Conservation (phyloP, 2,888 invertebrate species). For the Empis stercorea region DNA sequence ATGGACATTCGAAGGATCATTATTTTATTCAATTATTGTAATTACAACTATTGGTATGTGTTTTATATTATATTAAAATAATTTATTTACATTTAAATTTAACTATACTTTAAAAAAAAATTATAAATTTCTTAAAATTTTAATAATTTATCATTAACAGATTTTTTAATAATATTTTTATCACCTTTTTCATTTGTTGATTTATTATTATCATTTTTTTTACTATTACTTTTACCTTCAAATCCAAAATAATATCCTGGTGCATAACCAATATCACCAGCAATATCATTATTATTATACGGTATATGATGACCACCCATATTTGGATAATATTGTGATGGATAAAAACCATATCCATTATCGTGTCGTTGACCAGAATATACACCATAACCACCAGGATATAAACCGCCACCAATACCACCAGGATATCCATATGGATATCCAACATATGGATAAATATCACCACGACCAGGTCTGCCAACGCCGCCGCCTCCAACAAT, state of each 20-base stretch:
- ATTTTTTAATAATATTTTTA: constrained; percentile 7
- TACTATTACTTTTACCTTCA: background rate
- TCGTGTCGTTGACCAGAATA: constrained; percentile 6
- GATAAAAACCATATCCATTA: constrained; percentile 6
- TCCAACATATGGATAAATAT: constrained; percentile 8
- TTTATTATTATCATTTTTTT: background rate
- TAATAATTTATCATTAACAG: constrained; percentile 1
- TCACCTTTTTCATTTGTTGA: background rate
- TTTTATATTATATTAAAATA: background rate
- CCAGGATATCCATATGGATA: constrained; percentile 5
- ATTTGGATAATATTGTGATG: constrained; percentile 11
- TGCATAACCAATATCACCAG: background rate
- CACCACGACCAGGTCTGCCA: background rate
- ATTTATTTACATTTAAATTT: background rate
- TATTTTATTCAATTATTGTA: constrained; percentile 91
- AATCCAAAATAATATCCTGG: background rate
- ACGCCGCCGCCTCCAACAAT: background rate
- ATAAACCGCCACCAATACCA: constrained; percentile 10
- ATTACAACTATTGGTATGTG: constrained; percentile 87
- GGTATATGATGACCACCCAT: constrained; percentile 3
- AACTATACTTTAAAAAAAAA: background rate
- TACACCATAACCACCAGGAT: constrained; percentile 7
- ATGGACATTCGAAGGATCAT: constrained; percentile 79
- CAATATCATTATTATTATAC: background rate
- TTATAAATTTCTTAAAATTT: background rate